phyloP scores from a whole-genome alignment of 2,888 invertebrate species.

The Corythucha ciliata region DNA sequence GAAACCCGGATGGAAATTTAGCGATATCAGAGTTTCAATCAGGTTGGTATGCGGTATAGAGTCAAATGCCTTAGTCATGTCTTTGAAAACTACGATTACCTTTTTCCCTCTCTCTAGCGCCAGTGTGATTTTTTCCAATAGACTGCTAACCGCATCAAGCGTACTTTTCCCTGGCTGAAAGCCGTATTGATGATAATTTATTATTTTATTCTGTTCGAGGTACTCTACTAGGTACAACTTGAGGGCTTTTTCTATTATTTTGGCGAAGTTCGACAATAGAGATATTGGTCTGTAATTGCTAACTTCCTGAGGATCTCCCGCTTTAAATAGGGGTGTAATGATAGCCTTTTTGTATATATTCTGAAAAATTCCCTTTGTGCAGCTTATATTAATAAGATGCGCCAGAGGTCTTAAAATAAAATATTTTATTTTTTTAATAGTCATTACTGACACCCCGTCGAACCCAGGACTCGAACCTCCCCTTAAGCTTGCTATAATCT shows the following conservation, averaged over 20 bases:
- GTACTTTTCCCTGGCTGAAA: slow-evolving; percentile 11
- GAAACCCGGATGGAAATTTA: slow-evolving; percentile 11
- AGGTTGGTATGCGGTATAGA: slow-evolving; percentile 7
- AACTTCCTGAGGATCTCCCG: slow-evolving; percentile 5
- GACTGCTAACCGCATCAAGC: neutral
- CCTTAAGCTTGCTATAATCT: slow-evolving; percentile 1
- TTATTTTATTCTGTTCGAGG: neutral
- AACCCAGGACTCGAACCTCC: slow-evolving; percentile 14
- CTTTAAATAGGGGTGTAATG: slow-evolving; percentile 7
- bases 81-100: slow-evolving; percentile 15
- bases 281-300: slow-evolving; percentile 14
- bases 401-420: neutral
- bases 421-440: slow-evolving; percentile 5
- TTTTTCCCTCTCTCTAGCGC: slow-evolving; percentile 11
- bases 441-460: slow-evolving; percentile 6
- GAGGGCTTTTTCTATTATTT: slow-evolving; percentile 13
- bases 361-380: neutral
- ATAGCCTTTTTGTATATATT: slow-evolving; percentile 13
- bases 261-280: slow-evolving; percentile 11
- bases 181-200: slow-evolving; percentile 8
- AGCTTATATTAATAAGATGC: slow-evolving; percentile 2
- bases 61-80: slow-evolving; percentile 17
- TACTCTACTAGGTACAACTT: slow-evolving; percentile 7
- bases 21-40: neutral
- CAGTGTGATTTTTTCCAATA: slow-evolving; percentile 9